These are phyloP conservation scores for Brienomyrus longianalis DNA, from an alignment of 2,113 vertebrate genomes.

Conservation along the genomic window DNA sequence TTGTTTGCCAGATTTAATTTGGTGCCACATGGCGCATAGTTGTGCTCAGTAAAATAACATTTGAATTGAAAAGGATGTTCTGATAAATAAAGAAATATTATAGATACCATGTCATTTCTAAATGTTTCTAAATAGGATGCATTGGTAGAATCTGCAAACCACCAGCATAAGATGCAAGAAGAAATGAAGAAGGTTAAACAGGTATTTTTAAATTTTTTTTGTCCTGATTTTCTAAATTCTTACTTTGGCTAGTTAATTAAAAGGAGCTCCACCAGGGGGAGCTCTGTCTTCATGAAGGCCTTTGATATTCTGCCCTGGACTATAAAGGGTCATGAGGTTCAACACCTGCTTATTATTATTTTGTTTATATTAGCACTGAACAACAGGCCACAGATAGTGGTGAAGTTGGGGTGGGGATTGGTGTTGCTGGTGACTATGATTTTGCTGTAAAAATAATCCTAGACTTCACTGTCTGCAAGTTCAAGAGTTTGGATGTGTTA, in stretches of 20 bases:
- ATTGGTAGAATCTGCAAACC: constrained; percentile 66
- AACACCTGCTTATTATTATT: constrained; percentile 8
- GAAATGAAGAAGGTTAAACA: constrained; percentile 72
- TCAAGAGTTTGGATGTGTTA: background rate
- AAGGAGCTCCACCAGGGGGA: constrained; percentile 30
- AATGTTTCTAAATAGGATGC: constrained; percentile 61
- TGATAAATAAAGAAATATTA: background rate
- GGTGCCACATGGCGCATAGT: background rate
- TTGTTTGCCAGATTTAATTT: constrained; percentile 1
- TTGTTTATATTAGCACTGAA: constrained; percentile 2
- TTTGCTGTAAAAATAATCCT: background rate
- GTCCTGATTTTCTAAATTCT: background rate
- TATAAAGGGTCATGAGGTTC: background rate
- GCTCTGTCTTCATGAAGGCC: constrained; percentile 17
- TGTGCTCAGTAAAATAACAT: background rate
- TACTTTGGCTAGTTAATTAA: background rate
- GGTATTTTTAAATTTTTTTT: too few relatives aligned
- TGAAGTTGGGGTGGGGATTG: background rate
- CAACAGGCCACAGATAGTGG: background rate
- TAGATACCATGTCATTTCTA: background rate
- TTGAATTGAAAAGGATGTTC: background rate
- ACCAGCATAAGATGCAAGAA: constrained; percentile 66
- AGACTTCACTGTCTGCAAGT: background rate
- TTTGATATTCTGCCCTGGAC: background rate
- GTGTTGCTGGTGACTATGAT: background rate